Evolutionary conservation across 2,888 invertebrate species (phyloP).

Genomic region (Petrolisthes cinctipes): DNA sequence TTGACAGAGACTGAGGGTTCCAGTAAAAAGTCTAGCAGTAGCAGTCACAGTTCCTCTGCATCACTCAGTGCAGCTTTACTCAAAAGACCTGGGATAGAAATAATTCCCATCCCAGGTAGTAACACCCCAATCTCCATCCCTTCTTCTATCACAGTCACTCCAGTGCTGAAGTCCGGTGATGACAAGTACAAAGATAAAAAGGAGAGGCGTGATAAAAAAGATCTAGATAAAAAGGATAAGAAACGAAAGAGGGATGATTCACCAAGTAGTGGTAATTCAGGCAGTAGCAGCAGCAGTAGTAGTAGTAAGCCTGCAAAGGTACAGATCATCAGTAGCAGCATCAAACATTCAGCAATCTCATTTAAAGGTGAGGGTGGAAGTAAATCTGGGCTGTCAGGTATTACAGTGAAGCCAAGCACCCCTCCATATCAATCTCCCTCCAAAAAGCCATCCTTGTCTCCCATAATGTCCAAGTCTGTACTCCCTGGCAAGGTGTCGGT

Average conservation of each 20-base stretch:
- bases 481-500: constrained; percentile 55
- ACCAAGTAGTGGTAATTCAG: constrained; percentile 39
- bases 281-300: constrained; percentile 33
- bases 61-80: constrained; percentile 52
- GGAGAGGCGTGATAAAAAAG: constrained; percentile 64
- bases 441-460: constrained; percentile 58
- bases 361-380: constrained; percentile 55
- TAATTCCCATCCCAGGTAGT: constrained; percentile 77
- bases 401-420: constrained; percentile 59
- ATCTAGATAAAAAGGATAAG: constrained; percentile 65
- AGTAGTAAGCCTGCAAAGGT: constrained; percentile 50
- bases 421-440: constrained; percentile 61
- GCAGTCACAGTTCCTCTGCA: constrained; percentile 50
- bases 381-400: constrained; percentile 55
- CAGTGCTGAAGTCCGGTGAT: constrained; percentile 73
- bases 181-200: constrained; percentile 64
- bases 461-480: constrained; percentile 56
- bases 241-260: constrained; percentile 66
- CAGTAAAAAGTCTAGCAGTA: constrained; percentile 48
- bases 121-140: constrained; percentile 76
- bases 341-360: constrained; percentile 44
- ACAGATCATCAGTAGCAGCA: constrained; percentile 55
- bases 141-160: constrained; percentile 88
- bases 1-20: constrained; percentile 59
- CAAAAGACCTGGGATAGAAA: constrained; percentile 82